These are phyloP conservation scores for Gymnoscelis rufifasciata DNA, from an alignment of 2,888 invertebrate species.

Conservation along the genomic window DNA sequence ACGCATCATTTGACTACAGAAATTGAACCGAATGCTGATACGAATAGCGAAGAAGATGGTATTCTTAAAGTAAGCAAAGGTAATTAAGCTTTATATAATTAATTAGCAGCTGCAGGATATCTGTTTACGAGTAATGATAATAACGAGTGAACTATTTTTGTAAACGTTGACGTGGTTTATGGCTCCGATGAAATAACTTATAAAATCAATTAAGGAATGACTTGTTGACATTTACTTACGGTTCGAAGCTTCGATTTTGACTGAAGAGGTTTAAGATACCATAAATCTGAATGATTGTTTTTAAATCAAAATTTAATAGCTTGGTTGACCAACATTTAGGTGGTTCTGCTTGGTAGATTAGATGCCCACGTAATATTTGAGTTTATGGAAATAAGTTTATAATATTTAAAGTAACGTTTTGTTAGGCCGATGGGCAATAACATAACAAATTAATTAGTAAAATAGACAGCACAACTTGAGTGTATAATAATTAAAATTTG, in stretches of 20 bases:
- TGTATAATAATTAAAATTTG: too few relatives aligned
- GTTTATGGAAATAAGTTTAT: too few relatives aligned
- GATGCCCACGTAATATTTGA: neutral
- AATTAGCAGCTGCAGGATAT: slow-evolving; percentile 48
- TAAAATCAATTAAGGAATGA: slow-evolving; percentile 17
- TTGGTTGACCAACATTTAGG: neutral
- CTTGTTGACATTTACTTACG: slow-evolving; percentile 4
- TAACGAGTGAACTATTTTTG: slow-evolving; percentile 34
- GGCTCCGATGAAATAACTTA: slow-evolving; percentile 18
- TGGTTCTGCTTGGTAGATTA: neutral
- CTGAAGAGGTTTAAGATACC: neutral
- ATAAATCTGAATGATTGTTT: neutral
- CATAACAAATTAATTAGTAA: too few relatives aligned
- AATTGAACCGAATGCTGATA: slow-evolving; percentile 32
- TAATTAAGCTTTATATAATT: slow-evolving; percentile 39
- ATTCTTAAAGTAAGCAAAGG: slow-evolving; percentile 3
- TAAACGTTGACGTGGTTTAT: slow-evolving; percentile 24
- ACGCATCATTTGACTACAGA: slow-evolving; percentile 21
- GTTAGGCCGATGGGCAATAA: too few relatives aligned
- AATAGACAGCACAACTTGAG: too few relatives aligned
- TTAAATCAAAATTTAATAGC: too few relatives aligned
- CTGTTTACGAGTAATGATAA: slow-evolving; percentile 45
- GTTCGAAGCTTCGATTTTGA: neutral
- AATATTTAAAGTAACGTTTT: too few relatives aligned
- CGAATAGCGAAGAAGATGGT: slow-evolving; percentile 13